These are phyloP conservation scores for Buphagus erythrorhynchus DNA, from an alignment of 2,797 vertebrate genomes.

Conservation along the genomic window DNA sequence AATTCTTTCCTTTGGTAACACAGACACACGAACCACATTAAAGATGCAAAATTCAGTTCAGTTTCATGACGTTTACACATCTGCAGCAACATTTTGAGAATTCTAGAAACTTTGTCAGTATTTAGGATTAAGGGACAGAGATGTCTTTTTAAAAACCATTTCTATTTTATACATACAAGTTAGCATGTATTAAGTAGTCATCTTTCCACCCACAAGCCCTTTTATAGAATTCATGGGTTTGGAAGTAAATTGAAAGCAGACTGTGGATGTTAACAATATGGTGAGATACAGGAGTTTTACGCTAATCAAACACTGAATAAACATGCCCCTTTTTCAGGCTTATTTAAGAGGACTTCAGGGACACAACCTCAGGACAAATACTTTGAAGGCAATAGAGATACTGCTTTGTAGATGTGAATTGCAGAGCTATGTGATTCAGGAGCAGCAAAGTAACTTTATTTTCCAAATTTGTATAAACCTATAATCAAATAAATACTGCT, in stretches of 20 bases:
- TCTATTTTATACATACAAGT: conserved; percentile 2
- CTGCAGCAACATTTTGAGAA: background rate
- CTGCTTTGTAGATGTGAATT: background rate
- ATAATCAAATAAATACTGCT: background rate
- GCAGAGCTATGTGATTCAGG: background rate
- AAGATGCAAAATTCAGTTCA: background rate
- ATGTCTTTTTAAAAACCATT: conserved; percentile 1
- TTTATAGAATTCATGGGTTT: conserved; percentile 5
- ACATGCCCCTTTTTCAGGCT: background rate
- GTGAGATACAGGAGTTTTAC: background rate
- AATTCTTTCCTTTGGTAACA: background rate
- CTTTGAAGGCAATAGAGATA: background rate
- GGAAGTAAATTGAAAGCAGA: conserved; percentile 54
- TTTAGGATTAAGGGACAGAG: background rate
- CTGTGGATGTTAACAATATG: background rate
- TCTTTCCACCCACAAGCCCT: conserved; percentile 33
- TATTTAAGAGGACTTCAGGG: background rate
- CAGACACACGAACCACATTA: background rate
- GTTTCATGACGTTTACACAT: background rate
- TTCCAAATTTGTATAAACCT: background rate
- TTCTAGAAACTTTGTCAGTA: background rate
- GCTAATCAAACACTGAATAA: background rate
- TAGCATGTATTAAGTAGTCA: conserved; percentile 1
- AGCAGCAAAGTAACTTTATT: background rate
- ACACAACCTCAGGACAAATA: background rate